A percentile compares a stretch with the other conserved stretches of the same genome.
These are phyloP conservation scores for Sardinella longiceps DNA, from an alignment of 2,797 vertebrate species.

Conservation along the genomic window DNA sequence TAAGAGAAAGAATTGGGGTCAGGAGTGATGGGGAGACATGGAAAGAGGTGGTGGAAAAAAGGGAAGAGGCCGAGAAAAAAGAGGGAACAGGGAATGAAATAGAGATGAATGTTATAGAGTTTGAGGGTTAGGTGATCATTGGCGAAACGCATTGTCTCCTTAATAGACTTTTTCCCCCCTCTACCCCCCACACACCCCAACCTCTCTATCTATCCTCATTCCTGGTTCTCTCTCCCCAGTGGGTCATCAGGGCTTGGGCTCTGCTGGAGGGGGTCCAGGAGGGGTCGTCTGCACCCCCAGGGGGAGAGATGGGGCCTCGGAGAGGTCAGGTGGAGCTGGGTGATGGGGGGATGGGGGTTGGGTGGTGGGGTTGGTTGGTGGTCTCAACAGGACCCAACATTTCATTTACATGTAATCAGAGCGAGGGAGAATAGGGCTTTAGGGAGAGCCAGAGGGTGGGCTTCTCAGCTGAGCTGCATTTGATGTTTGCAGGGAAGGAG, in stretches of 20 bases:
- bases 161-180: slow-evolving; percentile 56
- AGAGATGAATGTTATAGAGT: not conserved
- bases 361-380: slow-evolving; percentile 42
- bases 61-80: not conserved
- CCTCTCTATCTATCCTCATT: slow-evolving; percentile 19
- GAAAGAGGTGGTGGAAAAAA: not conserved
- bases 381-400: slow-evolving; percentile 57
- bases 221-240: slow-evolving; percentile 47
- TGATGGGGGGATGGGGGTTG: slow-evolving; percentile 24
- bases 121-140: slow-evolving; percentile 60
- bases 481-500: slow-evolving; percentile 48
- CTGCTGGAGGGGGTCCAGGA: slow-evolving; percentile 38
- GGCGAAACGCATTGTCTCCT: slow-evolving; percentile 61
- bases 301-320: slow-evolving; percentile 49
- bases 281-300: slow-evolving; percentile 58
- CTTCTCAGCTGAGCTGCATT: slow-evolving; percentile 53
- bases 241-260: slow-evolving; percentile 52
- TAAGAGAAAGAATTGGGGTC: not conserved
- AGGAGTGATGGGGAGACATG: not conserved
- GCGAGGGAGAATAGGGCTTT: slow-evolving; percentile 55
- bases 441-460: slow-evolving; percentile 48
- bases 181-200: slow-evolving; percentile 30
- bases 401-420: slow-evolving; percentile 65
- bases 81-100: slow-evolving; percentile 25
- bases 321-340: slow-evolving; percentile 60